phyloP scores from a whole-genome alignment of 2,113 vertebrate genomes.

The Sarotherodon lohbergeri region DNA sequence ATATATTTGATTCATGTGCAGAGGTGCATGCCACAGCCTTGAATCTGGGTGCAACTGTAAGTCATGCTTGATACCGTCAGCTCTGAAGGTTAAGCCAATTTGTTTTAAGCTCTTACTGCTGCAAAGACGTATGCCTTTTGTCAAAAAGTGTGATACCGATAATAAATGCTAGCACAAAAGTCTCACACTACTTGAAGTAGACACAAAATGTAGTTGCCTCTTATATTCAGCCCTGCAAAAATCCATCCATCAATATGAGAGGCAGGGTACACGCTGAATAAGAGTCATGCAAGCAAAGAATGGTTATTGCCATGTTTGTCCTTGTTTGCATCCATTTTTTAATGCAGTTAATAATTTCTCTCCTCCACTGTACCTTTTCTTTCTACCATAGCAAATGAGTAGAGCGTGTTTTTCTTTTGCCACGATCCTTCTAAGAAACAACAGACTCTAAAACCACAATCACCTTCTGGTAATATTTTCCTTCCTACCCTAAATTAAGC shows the following conservation, averaged over 20 bases:
- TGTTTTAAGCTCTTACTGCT: background rate
- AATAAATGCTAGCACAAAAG: background rate
- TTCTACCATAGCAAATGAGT: background rate
- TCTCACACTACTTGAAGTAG: background rate
- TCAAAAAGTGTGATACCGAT: background rate
- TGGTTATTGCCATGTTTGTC: background rate
- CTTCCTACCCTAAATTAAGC: background rate
- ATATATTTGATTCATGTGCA: conserved; percentile 9
- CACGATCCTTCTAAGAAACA: background rate
- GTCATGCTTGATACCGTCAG: background rate
- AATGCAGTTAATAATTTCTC: background rate
- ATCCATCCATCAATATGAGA: background rate
- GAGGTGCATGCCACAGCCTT: background rate
- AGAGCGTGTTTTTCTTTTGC: background rate
- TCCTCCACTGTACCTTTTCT: background rate
- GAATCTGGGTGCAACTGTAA: background rate
- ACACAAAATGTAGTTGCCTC: background rate
- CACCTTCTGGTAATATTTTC: background rate
- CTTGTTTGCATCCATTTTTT: background rate
- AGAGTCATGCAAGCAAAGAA: background rate
- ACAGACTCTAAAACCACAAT: background rate
- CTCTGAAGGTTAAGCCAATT: background rate
- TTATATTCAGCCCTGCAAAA: background rate
- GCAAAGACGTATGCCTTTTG: background rate
- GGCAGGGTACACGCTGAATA: background rate